phyloP scores from a whole-genome alignment of 2,113 vertebrate species.

The Acrocephalus arundinaceus region DNA sequence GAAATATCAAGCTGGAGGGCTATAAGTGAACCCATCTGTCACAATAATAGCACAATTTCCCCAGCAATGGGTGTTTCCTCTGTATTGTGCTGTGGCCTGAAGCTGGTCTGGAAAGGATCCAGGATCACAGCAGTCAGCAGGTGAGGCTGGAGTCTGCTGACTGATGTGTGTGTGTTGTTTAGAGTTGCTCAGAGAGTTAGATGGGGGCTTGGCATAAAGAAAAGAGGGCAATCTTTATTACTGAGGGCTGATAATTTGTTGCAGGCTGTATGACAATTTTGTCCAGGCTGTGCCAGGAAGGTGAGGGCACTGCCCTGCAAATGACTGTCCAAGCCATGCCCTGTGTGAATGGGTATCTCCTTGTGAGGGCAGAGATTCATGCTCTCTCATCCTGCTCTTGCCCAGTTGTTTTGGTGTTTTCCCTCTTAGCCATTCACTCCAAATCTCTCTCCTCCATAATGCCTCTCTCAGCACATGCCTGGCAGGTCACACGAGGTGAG shows the following conservation, averaged over 20 bases:
- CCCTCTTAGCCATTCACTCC: not conserved
- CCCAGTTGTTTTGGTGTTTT: not conserved
- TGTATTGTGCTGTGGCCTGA: not conserved
- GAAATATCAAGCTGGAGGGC: not conserved
- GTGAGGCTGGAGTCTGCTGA: not conserved
- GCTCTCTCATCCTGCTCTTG: not conserved
- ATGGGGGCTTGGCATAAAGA: not conserved
- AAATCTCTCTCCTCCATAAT: not conserved
- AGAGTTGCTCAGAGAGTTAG: not conserved
- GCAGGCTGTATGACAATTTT: not conserved
- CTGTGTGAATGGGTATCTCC: not conserved
- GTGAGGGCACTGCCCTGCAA: not conserved
- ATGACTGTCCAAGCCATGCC: not conserved
- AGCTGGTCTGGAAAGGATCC: constrained; percentile 3
- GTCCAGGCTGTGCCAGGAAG: not conserved
- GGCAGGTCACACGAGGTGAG: not conserved
- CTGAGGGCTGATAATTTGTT: not conserved
- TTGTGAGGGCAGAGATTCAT: not conserved
- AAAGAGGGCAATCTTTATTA: not conserved
- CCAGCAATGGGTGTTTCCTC: not conserved
- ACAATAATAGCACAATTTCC: not conserved
- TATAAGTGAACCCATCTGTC: not conserved
- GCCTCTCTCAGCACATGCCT: not conserved
- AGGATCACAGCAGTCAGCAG: not conserved
- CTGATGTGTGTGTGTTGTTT: not conserved